Percentiles rank a stretch among this genome's conserved stretches.
These are phyloP conservation scores for Oreortyx pictus DNA, from an alignment of 2,797 vertebrate species.

Conservation along the genomic window DNA sequence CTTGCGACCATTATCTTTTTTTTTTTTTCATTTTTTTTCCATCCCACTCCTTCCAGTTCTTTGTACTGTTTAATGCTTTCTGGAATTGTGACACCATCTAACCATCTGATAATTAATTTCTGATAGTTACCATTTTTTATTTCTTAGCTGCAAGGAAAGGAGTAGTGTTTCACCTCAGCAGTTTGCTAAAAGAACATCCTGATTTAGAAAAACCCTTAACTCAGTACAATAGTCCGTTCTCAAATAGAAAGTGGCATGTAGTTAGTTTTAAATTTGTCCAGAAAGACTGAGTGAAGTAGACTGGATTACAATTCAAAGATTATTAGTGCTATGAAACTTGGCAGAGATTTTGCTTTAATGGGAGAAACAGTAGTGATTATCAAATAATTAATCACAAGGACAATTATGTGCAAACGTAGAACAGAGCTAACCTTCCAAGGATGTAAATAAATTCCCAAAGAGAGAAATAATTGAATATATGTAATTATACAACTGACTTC, in stretches of 20 bases:
- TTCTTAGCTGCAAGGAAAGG: neutral
- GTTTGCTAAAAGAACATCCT: neutral
- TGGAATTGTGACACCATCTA: neutral
- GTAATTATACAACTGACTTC: neutral
- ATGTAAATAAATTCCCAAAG: neutral
- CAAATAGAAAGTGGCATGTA: neutral
- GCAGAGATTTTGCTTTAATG: neutral
- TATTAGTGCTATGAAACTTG: neutral
- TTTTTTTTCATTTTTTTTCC: neutral
- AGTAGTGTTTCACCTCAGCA: neutral
- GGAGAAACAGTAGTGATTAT: neutral
- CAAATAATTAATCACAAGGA: neutral
- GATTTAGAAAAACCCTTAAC: neutral
- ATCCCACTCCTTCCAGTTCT: neutral
- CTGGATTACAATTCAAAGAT: neutral
- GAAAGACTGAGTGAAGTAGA: neutral
- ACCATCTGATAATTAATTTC: neutral
- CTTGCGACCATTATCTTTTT: rapidly evolving
- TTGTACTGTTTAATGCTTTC: neutral
- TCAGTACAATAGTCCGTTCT: neutral
- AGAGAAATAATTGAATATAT: neutral
- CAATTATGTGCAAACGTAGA: neutral
- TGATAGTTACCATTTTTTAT: neutral
- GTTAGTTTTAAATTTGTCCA: neutral
- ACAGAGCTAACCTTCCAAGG: neutral